Evolutionary conservation across 2,888 invertebrate species (phyloP).

Genomic region (Ectropis crepuscularia): DNA sequence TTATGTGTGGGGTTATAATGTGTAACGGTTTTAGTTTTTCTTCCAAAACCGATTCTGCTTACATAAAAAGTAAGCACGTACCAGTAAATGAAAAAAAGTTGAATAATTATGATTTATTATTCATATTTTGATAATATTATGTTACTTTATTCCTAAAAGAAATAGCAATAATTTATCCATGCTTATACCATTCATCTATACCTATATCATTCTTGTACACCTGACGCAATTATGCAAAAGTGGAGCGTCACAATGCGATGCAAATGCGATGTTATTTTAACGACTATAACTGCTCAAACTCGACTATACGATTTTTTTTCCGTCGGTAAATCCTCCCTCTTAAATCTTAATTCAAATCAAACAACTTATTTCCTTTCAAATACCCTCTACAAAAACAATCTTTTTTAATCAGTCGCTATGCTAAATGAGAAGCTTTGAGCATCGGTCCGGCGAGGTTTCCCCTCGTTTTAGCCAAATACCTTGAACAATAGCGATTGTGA

Average conservation of each 20-base stretch:
- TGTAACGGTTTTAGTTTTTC: conserved; percentile 54
- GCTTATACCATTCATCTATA: no score
- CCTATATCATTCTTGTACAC: no score
- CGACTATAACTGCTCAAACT: no score
- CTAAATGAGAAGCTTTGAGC: conserved; percentile 50
- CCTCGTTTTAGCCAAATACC: conserved; percentile 58
- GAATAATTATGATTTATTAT: no score
- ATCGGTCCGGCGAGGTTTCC: conserved; percentile 38
- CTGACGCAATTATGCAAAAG: no score
- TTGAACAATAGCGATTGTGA: conserved; percentile 55
- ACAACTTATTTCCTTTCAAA: conserved; percentile 40
- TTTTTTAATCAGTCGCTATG: conserved; percentile 63
- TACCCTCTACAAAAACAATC: conserved; percentile 53
- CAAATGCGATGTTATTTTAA: no score
- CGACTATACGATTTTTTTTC: conserved; percentile 4
- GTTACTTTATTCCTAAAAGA: no score
- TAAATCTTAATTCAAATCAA: conserved; percentile 37
- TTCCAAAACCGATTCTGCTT: conserved; percentile 13
- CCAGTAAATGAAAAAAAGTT: no score
- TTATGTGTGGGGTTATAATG: conserved; percentile 53
- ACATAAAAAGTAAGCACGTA: background rate
- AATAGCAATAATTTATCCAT: no score
- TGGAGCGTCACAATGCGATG: no score
- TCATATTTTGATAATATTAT: no score
- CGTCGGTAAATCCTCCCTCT: conserved; percentile 31